Conservation (phyloP, 2,797 vertebrate genomes). For the Thunnus albacares region DNA sequence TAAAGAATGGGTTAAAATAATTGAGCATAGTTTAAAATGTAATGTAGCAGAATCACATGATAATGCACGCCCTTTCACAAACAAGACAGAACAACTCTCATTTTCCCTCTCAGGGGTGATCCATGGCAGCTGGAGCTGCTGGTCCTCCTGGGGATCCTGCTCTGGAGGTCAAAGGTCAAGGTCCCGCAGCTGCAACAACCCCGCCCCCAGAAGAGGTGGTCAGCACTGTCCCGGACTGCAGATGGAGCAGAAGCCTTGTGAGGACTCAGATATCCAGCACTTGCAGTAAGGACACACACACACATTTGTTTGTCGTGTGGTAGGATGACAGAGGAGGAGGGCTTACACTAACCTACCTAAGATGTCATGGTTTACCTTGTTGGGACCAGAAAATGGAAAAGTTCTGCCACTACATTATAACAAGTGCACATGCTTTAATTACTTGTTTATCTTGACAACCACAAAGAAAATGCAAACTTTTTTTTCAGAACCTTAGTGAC, state of each 20-base stretch:
- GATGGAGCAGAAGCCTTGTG: slow-evolving; percentile 83
- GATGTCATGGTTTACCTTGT: not conserved
- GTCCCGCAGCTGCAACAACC: slow-evolving; percentile 90
- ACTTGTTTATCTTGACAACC: not conserved
- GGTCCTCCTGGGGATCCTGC: slow-evolving; percentile 92
- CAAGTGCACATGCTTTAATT: not conserved
- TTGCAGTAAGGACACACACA: slow-evolving; percentile 83
- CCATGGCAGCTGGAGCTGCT: slow-evolving; percentile 94
- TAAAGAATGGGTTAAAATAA: too few relatives aligned
- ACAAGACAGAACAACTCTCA: not conserved
- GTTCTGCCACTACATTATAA: too few relatives aligned
- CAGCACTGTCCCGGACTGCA: slow-evolving; percentile 84
- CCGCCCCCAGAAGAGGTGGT: slow-evolving; percentile 85
- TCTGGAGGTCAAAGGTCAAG: slow-evolving; percentile 86
- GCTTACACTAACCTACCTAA: too few relatives aligned
- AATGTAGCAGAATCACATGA: too few relatives aligned
- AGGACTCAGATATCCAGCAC: slow-evolving; percentile 88
- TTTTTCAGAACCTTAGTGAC: not conserved
- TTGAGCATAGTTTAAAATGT: too few relatives aligned
- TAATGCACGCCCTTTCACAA: too few relatives aligned
- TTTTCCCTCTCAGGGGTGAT: slow-evolving; percentile 81
- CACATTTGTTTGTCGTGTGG: not conserved
- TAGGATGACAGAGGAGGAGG: too few relatives aligned
- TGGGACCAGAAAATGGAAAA: not conserved
- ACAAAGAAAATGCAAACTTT: not conserved